phyloP scores from a whole-genome alignment of 2,113 vertebrate species.

The Zapus hudsonius region DNA sequence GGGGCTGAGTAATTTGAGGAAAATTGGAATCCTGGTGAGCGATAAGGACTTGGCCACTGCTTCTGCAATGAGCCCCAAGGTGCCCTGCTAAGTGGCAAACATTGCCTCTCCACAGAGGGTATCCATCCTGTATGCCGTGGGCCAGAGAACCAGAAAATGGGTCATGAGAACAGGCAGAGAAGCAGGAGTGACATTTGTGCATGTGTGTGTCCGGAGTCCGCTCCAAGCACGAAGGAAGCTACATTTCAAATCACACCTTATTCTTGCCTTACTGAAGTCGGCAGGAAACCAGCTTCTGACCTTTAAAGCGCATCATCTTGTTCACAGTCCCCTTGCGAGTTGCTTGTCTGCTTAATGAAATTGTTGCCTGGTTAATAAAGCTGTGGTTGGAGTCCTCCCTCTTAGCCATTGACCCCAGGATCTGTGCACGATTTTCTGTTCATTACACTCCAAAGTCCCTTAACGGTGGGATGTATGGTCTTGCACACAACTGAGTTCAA shows the following conservation, averaged over 20 bases:
- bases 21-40: background rate
- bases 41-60: background rate
- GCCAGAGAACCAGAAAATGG: background rate
- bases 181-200: background rate
- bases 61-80: background rate
- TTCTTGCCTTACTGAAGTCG: background rate
- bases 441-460: slow-evolving; percentile 1
- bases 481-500: slow-evolving; percentile 34
- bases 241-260: slow-evolving; percentile 5
- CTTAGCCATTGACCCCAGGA: slow-evolving; percentile 38
- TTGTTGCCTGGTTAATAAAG: slow-evolving; percentile 51
- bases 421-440: slow-evolving; percentile 29
- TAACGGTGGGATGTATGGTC: background rate
- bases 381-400: slow-evolving; percentile 26
- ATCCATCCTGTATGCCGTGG: background rate
- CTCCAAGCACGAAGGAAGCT: background rate
- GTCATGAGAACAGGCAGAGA: background rate
- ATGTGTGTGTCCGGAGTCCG: background rate
- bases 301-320: slow-evolving; percentile 48
- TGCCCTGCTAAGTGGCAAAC: background rate
- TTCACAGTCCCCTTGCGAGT: slow-evolving; percentile 5
- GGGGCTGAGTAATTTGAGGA: background rate
- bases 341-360: slow-evolving; percentile 65
- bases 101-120: background rate
- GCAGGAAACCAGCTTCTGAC: slow-evolving; percentile 46